Evolutionary conservation across 2,797 vertebrate genomes (phyloP), one percentile per base, ranked within the genome.

Genomic region (Silurus aristotelis): DNA sequence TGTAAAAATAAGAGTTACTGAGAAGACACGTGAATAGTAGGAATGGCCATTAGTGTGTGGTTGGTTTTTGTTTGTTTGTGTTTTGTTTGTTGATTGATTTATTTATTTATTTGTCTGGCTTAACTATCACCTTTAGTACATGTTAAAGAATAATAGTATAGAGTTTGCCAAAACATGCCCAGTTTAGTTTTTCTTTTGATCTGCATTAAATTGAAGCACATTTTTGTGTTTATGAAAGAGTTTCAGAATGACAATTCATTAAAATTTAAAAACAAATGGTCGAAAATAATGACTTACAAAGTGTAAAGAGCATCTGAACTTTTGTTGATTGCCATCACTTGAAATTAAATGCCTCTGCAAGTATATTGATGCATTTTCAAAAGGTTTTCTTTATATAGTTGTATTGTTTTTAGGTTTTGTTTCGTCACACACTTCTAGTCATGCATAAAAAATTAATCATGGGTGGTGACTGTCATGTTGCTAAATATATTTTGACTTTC

Each of bases 401-500:
- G 38, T 46, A 13, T 27, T 3, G 19, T 79, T 63, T 79, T n/a
- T 2, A 78, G 73, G 52, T 56, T 55, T 76, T 5, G 17, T 5
- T 27, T 78, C 2, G 22, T 17, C 38, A 9, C 38, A 22, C 27
- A 52, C 14, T n/a, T 79, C 8, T 58, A 63, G 58, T 43, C 31
- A 43, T 79, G 12, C 13, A n/a, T 79, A 20, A 6, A 79, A 46
- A 38, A 17, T n/a, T 52, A 31, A 43, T 80, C n/a, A 67, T 80
- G 46, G 58, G 20, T 79, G 77, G 12, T 79, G 58, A 46, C 77
- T 60, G 10, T 78, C 22, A 64, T 46, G 20, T 7, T 80, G 43
- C 13, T 48, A 80, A 80, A 46, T 80, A 64, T 80, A 15, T 5
- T 55, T 80, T 81, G 4, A 46, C 46, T 67, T 80, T 15, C n/a